Conservation (phyloP, 2,888 invertebrate genomes). For the Helleia helle region DNA sequence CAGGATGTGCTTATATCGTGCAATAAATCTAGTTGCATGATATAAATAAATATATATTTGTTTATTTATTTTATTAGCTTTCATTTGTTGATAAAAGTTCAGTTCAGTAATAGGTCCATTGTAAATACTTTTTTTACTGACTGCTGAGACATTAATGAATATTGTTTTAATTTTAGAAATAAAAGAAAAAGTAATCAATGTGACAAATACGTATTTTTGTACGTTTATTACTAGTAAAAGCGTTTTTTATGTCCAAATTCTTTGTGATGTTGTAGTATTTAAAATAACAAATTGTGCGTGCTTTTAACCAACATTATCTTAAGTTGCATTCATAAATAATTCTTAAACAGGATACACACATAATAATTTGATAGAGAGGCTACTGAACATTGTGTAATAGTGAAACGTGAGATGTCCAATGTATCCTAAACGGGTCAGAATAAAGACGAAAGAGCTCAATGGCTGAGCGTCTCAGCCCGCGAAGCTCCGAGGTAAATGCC, state of each 20-base stretch:
- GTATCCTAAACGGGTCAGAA: slow-evolving; percentile 72
- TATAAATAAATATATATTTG: too few relatives aligned
- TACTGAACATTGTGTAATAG: slow-evolving; percentile 55
- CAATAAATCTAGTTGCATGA: too few relatives aligned
- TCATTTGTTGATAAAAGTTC: too few relatives aligned
- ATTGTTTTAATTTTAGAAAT: slow-evolving; percentile 61
- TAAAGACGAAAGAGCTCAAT: slow-evolving; percentile 74
- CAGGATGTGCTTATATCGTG: too few relatives aligned
- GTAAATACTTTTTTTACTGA: background rate
- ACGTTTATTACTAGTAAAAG: slow-evolving; percentile 63
- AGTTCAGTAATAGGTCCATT: too few relatives aligned
- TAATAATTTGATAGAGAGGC: slow-evolving; percentile 56
- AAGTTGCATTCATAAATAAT: slow-evolving; percentile 55
- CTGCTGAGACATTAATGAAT: slow-evolving; percentile 34
- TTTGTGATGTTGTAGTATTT: slow-evolving; percentile 72
- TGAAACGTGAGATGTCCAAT: slow-evolving; percentile 70
- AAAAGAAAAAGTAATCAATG: slow-evolving; percentile 67
- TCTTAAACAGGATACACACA: slow-evolving; percentile 44
- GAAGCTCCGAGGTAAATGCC: slow-evolving; percentile 88
- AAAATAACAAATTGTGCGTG: slow-evolving; percentile 66
- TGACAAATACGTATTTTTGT: slow-evolving; percentile 66
- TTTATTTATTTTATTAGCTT: too few relatives aligned
- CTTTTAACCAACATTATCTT: slow-evolving; percentile 32
- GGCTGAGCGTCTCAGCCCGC: slow-evolving; percentile 83
- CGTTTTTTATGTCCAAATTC: slow-evolving; percentile 72